Conservation (phyloP, 1,140 invertebrate genomes). For the Leptestheria dahalacensis region DNA sequence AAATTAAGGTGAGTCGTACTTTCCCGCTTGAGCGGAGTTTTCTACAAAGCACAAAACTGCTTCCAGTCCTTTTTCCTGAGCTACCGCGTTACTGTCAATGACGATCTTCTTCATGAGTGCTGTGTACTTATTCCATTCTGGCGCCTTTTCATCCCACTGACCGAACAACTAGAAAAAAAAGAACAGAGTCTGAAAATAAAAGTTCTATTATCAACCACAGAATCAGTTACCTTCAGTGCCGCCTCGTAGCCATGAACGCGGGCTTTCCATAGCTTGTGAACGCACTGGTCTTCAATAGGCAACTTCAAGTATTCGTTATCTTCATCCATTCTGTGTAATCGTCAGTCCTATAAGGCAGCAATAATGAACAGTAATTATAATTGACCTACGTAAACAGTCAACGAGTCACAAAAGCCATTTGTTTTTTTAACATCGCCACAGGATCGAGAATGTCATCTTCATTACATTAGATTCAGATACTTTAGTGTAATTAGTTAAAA, state of each 20-base stretch:
- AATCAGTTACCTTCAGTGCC: constrained; percentile 45
- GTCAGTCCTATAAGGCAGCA: too few species aligned
- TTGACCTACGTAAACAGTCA: too few species aligned
- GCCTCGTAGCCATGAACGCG: constrained; percentile 86
- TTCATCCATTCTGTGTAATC: constrained; percentile 52
- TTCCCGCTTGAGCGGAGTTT: constrained; percentile 66
- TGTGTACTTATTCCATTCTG: constrained; percentile 82
- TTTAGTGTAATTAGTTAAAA: too few species aligned
- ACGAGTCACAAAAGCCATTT: too few species aligned
- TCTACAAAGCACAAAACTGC: constrained; percentile 77
- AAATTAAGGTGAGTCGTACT: constrained; percentile 29
- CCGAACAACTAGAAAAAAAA: constrained; percentile 8
- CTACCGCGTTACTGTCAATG: constrained; percentile 80
- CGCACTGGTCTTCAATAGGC: constrained; percentile 74
- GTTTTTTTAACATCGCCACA: too few species aligned
- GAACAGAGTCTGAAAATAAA: not conserved
- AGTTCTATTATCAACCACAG: too few species aligned
- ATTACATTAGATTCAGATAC: too few species aligned
- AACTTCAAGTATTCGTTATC: constrained; percentile 85
- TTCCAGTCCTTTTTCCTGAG: constrained; percentile 90
- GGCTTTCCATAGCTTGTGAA: constrained; percentile 92
- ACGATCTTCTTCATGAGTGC: constrained; percentile 93
- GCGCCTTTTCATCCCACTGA: constrained; percentile 66
- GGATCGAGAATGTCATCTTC: too few species aligned
- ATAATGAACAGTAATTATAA: too few species aligned